These are phyloP conservation scores for Crypturellus tataupa DNA, from an alignment of 2,797 vertebrate genomes.

Conservation along the genomic window DNA sequence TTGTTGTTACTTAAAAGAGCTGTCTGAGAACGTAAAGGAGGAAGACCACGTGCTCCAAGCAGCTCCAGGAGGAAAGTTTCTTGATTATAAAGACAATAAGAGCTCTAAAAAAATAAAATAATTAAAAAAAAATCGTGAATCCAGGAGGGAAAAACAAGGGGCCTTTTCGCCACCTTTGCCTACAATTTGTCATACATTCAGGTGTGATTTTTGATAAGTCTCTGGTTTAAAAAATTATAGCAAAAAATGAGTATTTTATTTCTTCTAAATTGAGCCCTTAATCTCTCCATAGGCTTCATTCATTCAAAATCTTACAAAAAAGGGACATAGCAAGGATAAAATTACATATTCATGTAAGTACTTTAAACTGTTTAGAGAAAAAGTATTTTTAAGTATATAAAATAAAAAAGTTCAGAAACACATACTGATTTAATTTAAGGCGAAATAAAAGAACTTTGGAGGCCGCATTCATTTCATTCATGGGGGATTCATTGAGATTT, in stretches of 20 bases:
- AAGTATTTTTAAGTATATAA: neutral
- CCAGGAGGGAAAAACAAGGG: neutral
- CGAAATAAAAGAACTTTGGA: neutral
- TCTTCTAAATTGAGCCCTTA: constrained; percentile 26
- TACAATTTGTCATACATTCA: neutral
- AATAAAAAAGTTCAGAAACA: neutral
- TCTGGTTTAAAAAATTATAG: neutral
- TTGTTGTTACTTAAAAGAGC: neutral
- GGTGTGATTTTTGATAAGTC: neutral
- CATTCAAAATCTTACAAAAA: neutral
- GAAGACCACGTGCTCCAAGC: neutral
- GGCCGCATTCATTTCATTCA: neutral
- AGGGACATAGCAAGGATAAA: neutral
- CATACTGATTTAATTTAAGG: neutral
- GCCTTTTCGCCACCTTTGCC: neutral
- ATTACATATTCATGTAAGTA: neutral
- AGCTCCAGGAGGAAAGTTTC: neutral
- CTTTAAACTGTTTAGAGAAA: constrained; percentile 12
- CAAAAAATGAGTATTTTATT: constrained; percentile 19
- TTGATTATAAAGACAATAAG: neutral
- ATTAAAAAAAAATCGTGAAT: neutral
- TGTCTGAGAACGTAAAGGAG: neutral
- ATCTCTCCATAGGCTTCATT: neutral
- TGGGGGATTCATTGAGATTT: neutral
- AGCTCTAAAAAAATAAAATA: neutral